These are phyloP conservation scores for Bellardia pandia DNA, from an alignment of 2,888 invertebrate genomes.

Conservation along the genomic window DNA sequence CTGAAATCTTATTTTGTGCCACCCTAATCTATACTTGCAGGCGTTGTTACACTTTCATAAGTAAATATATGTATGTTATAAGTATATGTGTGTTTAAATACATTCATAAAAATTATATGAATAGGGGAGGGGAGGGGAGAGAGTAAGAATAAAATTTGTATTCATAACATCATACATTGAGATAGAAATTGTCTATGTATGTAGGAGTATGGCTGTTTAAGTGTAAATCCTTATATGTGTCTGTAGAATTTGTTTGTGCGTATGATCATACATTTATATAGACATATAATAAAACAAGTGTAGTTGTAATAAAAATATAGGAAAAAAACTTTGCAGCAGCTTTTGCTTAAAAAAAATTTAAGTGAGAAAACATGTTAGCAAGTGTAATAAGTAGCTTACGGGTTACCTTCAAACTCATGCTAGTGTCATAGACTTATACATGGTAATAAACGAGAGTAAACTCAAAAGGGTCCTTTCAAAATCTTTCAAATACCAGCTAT, in stretches of 20 bases:
- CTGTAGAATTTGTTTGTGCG: not conserved
- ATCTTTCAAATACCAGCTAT: too few relatives aligned
- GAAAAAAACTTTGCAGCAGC: slow-evolving; percentile 37
- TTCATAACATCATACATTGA: slow-evolving; percentile 66
- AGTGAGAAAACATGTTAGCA: slow-evolving; percentile 71
- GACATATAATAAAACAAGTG: slow-evolving; percentile 41
- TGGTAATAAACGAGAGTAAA: too few relatives aligned
- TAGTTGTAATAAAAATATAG: slow-evolving; percentile 3
- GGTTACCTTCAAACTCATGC: slow-evolving; percentile 51
- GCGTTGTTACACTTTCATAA: slow-evolving; percentile 44
- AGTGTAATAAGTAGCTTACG: slow-evolving; percentile 66
- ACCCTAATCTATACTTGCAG: not conserved
- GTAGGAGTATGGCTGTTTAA: not conserved
- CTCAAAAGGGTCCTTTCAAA: too few relatives aligned
- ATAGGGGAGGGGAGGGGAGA: not conserved
- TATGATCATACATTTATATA: slow-evolving; percentile 34
- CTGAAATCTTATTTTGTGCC: too few relatives aligned
- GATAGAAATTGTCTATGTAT: slow-evolving; percentile 33
- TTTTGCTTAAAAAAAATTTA: slow-evolving; percentile 52
- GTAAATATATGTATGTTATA: slow-evolving; percentile 20
- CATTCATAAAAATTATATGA: slow-evolving; percentile 24
- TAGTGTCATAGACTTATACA: not conserved
- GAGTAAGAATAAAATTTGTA: slow-evolving; percentile 58
- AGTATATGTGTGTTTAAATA: slow-evolving; percentile 32
- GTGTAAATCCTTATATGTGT: slow-evolving; percentile 6